These are phyloP conservation scores for Zapornia atra DNA, from an alignment of 2,113 vertebrate species.

Conservation along the genomic window DNA sequence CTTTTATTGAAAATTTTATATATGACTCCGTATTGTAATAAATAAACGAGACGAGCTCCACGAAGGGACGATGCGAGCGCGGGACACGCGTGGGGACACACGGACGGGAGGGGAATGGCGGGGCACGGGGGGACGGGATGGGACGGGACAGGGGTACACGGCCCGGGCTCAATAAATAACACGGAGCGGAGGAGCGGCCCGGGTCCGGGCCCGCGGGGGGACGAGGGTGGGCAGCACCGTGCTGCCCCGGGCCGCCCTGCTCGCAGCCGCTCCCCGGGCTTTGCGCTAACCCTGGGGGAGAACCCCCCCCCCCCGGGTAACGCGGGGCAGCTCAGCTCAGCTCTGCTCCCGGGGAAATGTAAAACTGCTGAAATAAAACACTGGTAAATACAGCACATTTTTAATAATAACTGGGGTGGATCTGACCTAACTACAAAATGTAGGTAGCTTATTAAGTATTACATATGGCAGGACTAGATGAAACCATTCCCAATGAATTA, in stretches of 20 bases:
- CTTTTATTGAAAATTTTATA: conserved; percentile 94
- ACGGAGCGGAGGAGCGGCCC: conserved; percentile 64
- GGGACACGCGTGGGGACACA: conserved; percentile 76
- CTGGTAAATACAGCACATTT: conserved; percentile 76
- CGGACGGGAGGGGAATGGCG: conserved; percentile 42
- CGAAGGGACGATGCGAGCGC: conserved; percentile 75
- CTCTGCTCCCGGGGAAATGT: conserved; percentile 59
- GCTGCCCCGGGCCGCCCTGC: neutral
- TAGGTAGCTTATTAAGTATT: conserved; percentile 75
- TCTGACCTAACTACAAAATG: conserved; percentile 76
- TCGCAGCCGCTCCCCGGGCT: neutral
- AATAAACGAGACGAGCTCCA: conserved; percentile 93
- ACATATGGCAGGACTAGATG: conserved; percentile 76
- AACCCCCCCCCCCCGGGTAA: neutral
- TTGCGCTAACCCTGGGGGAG: neutral
- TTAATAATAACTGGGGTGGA: conserved; percentile 72
- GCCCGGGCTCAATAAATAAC: conserved; percentile 87
- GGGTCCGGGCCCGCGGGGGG: conserved; percentile 46
- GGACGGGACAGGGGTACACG: neutral
- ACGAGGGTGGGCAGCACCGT: neutral
- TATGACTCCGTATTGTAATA: conserved; percentile 91
- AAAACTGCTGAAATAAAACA: conserved; percentile 73
- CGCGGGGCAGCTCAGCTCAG: conserved; percentile 45
- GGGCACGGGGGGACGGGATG: neutral
- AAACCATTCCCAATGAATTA: conserved; percentile 69